Base-by-base conservation (phyloP, 2,113 vertebrate species). In the Dasyprocta punctata region DNA sequence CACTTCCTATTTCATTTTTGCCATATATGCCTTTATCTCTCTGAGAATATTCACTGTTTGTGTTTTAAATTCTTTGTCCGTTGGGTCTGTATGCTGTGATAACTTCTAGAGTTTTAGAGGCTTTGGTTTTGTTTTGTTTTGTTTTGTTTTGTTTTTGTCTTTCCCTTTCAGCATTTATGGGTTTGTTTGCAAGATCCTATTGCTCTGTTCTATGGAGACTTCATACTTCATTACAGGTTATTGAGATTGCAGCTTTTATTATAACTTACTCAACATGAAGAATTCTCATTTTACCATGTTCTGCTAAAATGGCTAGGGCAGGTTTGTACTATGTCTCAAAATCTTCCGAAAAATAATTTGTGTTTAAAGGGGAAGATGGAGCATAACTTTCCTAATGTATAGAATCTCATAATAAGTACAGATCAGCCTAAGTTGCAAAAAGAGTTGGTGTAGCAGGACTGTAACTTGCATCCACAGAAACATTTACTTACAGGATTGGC, bases 41-140 rank as follows among this genome's bases (percentile, higher is more conserved):
- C 75, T 77, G n/a, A 80, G 5, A 33, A 78, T 87, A 54, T 30
- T 83, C 47, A 71, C 58, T 52, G 36, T 38, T 88, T 86, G 91
- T 89, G 63, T 90, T 96, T 86, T 82, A 82, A 94, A 92, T 90
- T 82, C 33, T 86, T 82, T 94, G 63, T 61, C 22, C 14, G 20
- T 36, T 33, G 80, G 7, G 28, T 86, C 24, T 36, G 30, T 90
- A 81, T 26, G 67, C 13, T 49, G 36, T 67, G 9, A 94, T 82
- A 83, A 61, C 41, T 44, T 91, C 41, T 88, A 87, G 16, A 75
- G 73, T 77, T 77, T 75, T 24, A 11, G 24, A 26, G 24, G 8
- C 14, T 12, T 38, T 71, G 0, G 10, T 3, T 75, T 75, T 26
- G 41, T 75, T 44, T 75, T 75, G 10, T 3, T 75, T 75, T 26